phyloP scores from a whole-genome alignment of 1,140 invertebrate genomes.

The Leptoteleia sp. region DNA sequence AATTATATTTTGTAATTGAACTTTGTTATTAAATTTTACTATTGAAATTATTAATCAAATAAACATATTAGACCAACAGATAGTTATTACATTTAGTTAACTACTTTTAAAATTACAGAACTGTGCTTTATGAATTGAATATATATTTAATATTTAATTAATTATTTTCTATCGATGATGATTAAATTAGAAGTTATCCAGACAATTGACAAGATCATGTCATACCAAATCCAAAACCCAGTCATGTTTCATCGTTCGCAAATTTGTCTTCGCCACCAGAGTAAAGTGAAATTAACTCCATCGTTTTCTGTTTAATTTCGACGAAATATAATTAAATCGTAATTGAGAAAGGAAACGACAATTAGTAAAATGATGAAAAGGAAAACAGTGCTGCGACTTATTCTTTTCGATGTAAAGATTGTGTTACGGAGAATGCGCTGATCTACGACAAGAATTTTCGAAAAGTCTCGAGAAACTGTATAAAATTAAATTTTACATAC shows the following conservation, averaged over 20 bases:
- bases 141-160: too few relatives aligned
- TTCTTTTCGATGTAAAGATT: constrained; percentile 19
- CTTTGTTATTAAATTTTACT: too few relatives aligned
- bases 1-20: too few relatives aligned
- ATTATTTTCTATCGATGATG: too few relatives aligned
- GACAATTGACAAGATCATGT: not conserved
- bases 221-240: not conserved
- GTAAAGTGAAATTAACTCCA: not conserved
- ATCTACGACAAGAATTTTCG: not conserved
- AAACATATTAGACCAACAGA: too few relatives aligned
- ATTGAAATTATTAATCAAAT: too few relatives aligned
- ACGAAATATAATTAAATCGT: not conserved
- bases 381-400: constrained; percentile 7
- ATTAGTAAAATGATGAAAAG: not conserved
- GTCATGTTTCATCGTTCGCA: not conserved
- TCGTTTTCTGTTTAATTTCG: not conserved
- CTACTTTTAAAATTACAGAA: too few relatives aligned
- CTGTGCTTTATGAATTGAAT: too few relatives aligned
- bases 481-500: not conserved
- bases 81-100: too few relatives aligned
- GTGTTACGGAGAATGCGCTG: not conserved
- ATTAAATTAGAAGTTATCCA: too few relatives aligned
- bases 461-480: constrained; percentile 1
- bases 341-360: not conserved
- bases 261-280: constrained; percentile 9